These are phyloP conservation scores for Apamea anceps DNA, from an alignment of 2,888 invertebrate genomes.

Conservation along the genomic window DNA sequence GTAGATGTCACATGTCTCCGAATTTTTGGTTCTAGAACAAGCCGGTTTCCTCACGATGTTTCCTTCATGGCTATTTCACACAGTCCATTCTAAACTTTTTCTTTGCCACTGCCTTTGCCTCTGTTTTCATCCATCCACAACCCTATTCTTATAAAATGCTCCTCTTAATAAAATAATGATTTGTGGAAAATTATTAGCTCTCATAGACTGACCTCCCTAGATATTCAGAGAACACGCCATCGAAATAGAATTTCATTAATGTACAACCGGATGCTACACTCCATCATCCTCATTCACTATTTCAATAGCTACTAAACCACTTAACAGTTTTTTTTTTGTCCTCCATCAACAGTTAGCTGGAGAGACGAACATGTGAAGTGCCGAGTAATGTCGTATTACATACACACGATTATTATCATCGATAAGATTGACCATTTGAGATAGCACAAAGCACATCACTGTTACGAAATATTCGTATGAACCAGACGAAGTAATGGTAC, in stretches of 20 bases:
- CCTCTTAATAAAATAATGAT: background rate
- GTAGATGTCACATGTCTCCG: background rate
- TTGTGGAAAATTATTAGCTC: background rate
- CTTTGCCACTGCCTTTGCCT: no score
- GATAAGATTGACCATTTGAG: conserved; percentile 39
- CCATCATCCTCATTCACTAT: conserved; percentile 21
- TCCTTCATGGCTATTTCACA: background rate
- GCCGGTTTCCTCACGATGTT: background rate
- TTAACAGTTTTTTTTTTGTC: background rate
- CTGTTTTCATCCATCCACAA: background rate
- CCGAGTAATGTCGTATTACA: conserved; percentile 16
- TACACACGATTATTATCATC: conserved; percentile 18
- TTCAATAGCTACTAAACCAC: conserved; percentile 16
- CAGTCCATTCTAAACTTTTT: background rate
- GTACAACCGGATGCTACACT: conserved; percentile 28
- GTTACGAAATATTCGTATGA: conserved; percentile 37
- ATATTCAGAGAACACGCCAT: conserved; percentile 20
- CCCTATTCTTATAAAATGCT: background rate
- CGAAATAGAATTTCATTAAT: conserved; percentile 43
- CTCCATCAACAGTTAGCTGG: background rate
- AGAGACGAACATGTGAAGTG: conserved; percentile 32
- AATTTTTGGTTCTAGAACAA: background rate
- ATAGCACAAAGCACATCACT: conserved; percentile 41
- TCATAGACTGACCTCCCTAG: background rate
- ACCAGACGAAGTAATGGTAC: conserved; percentile 9